phyloP scores from a whole-genome alignment of 1,140 invertebrate species.

The Lepidurus arcticus region DNA sequence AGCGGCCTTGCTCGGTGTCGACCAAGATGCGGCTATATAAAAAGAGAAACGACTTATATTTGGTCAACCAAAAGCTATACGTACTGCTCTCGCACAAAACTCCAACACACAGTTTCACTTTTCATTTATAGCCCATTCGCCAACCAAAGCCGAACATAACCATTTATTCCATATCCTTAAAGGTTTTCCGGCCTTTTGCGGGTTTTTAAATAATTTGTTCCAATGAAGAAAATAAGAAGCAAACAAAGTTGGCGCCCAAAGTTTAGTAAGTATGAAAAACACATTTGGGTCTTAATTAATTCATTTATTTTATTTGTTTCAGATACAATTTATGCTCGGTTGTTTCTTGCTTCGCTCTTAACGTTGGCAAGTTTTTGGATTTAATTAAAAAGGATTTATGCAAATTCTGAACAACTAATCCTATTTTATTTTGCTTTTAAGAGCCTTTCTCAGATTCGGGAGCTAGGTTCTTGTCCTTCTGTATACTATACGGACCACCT shows the following conservation, averaged over 20 bases:
- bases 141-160: neutral
- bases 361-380: neutral
- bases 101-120: conserved; percentile 9
- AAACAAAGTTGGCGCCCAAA: neutral
- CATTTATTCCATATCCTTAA: neutral
- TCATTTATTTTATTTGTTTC: neutral
- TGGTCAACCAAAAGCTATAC: conserved; percentile 5
- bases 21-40: neutral
- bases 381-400: neutral
- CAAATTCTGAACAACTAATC: neutral
- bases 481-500: neutral
- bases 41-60: neutral
- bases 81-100: neutral
- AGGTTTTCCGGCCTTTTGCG: neutral
- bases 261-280: neutral
- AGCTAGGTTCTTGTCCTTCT: neutral
- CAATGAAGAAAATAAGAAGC: neutral
- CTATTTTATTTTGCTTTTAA: neutral
- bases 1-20: neutral
- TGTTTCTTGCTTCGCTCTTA: neutral
- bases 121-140: neutral
- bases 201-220: neutral
- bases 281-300: neutral
- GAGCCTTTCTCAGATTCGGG: neutral
- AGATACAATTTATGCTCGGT: neutral